Evolutionary conservation across 2,113 vertebrate genomes (phyloP), one percentile per base, ranked within the genome.

Genomic region (Argyrosomus japonicus): DNA sequence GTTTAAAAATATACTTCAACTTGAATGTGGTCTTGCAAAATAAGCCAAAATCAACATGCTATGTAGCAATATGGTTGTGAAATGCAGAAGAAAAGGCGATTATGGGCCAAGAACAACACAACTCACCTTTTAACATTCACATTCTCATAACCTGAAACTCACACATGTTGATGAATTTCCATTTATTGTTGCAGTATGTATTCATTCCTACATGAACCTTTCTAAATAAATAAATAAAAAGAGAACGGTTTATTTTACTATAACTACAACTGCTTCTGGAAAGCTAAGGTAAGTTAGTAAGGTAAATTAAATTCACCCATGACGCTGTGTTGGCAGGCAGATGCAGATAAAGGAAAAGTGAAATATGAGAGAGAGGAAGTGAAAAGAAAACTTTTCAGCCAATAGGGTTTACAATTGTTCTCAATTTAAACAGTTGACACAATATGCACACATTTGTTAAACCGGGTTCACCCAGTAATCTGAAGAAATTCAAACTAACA

Each of bases 1-100:
- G 50, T n/a, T 21, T 32, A 47, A 32, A 48, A 43, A 45, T 15
- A 81, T 43, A 40, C n/a, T 40, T 69, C 48, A 69, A 36, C 3
- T 6, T 45, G 64, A 82, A 70, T 23, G 43, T 62, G 73, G 70
- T 63, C 82, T 88, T 68, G 27, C 43, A 58, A 54, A 61, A 58
- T 64, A 62, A 36, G 77, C 68, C 81, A 87, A 84, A 45, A 76
- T 68, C 65, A 88, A 79, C 65, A 27, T 27, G 74, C 23, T 40
- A 69, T 81, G 27, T 18, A 15, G 69, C 4, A 21, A 84, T 62
- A 47, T 60, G 21, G 3, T 62, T 70, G 36, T 56, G 64, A 85
- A 79, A 88, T 40, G 68, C 23, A 40, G 68, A 40, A 29, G 0
- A 50, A 62, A 32, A 51, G 56, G 47, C 19, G 12, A 56, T 21